Conservation (phyloP, 2,888 invertebrate genomes). For the Leptinotarsa peninsularis region DNA sequence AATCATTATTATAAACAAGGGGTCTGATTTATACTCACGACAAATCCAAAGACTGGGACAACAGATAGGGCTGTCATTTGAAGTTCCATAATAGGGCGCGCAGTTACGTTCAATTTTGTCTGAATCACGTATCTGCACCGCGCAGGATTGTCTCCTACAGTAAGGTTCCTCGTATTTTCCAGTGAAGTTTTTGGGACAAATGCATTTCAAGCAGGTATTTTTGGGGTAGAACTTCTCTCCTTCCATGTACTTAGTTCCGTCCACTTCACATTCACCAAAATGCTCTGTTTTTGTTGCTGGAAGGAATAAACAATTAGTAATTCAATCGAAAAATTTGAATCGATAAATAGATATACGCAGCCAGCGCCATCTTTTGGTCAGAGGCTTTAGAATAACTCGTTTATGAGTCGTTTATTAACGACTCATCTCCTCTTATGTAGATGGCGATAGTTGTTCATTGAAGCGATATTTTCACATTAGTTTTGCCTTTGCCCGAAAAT, state of each 20-base stretch:
- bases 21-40: constrained; percentile 34
- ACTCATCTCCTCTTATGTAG: too few relatives aligned
- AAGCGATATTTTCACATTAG: too few relatives aligned
- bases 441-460: too few relatives aligned
- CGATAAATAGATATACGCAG: too few relatives aligned
- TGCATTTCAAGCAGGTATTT: constrained; percentile 29
- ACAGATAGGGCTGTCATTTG: constrained; percentile 26
- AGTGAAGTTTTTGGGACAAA: constrained; percentile 30
- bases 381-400: too few relatives aligned
- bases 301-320: not conserved
- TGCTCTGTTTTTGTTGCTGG: constrained; percentile 5
- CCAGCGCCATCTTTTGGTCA: too few relatives aligned
- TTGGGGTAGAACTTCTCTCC: constrained; percentile 26
- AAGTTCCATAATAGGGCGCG: constrained; percentile 30
- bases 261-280: constrained; percentile 23
- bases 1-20: not conserved
- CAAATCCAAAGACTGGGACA: constrained; percentile 42
- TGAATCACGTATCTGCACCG: constrained; percentile 23
- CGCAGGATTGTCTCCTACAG: constrained; percentile 28
- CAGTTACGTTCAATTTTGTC: constrained; percentile 31
- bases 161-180: constrained; percentile 31
- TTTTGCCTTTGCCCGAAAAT: too few relatives aligned
- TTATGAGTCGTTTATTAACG: too few relatives aligned
- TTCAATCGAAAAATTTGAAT: too few relatives aligned
- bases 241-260: not conserved